Base-by-base conservation (phyloP, 2,888 invertebrate species). In the Torymus tubicola region DNA sequence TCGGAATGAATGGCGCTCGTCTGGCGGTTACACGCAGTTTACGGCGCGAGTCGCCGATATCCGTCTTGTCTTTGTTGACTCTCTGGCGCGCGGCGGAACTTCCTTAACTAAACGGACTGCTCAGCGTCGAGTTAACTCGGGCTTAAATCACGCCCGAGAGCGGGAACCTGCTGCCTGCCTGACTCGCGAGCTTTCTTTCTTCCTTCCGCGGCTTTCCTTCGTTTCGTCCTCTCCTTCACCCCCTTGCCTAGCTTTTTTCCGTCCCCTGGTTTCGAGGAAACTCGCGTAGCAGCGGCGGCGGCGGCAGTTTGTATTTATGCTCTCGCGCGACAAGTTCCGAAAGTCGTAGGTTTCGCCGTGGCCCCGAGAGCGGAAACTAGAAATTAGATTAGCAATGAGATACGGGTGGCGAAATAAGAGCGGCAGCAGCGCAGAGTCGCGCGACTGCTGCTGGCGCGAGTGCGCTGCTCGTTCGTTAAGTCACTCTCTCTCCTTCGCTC, bases 1-100 rank as follows among this genome's bases (percentile, higher is more conserved):
- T 65, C 42, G 73, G 65, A 81, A 81, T 73, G 78, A 78, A 81
- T 81, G 78, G 78, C 78, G 70, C 74, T 70, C 70, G 80, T 80
- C 80, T 80, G 65, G 81, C 75, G 78, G 81, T 81, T 81, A 67
- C 81, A 81, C 81, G 75, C 81, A 81, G 78, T 81, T 81, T 81
- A 78, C 74, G 78, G 75, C 67, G 13, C 65, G 71, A 74, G 50
- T 78, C 78, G 75, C 74, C 75, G 81, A 81, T 81, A 81, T 81
- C 67, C 81, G 75, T 81, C 81, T 78, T 81, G 81, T 77, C 81
- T 71, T 71, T 77, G 76, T 80, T 80, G 76, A 77, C 77, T 81
- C 77, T 81, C 77, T 24, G 55, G 50, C 65, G 42, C n/a, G 31
- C 24, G 52, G 53, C 13, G 21, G 55, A 81, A 81, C 75, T 81